These are phyloP conservation scores for Sebastiscus tertius DNA, from an alignment of 2,797 vertebrate species.

Conservation along the genomic window DNA sequence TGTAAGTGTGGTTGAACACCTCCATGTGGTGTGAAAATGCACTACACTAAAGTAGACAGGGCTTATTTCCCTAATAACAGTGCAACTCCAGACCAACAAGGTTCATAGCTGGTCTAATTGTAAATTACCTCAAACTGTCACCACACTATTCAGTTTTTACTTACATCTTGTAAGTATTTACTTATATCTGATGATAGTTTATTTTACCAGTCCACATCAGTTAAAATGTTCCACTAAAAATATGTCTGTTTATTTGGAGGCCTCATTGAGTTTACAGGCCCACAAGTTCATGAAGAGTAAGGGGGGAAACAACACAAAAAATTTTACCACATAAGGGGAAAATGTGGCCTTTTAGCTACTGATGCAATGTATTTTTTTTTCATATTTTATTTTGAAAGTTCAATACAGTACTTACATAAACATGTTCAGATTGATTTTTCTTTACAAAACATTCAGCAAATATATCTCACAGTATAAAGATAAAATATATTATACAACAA, in stretches of 20 bases:
- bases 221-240: neutral
- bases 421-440: too few species aligned
- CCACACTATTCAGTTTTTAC: neutral
- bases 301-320: neutral
- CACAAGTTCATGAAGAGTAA: neutral
- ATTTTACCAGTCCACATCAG: neutral
- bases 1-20: neutral
- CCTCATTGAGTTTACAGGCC: neutral
- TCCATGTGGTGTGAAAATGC: slow-evolving; percentile 39
- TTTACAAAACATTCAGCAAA: too few species aligned
- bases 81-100: neutral
- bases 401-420: too few species aligned
- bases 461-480: too few species aligned
- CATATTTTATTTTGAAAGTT: too few species aligned
- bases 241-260: neutral
- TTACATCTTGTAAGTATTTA: too few species aligned
- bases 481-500: too few species aligned
- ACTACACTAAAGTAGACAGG: slow-evolving; percentile 20
- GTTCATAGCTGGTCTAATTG: neutral
- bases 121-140: neutral
- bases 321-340: neutral
- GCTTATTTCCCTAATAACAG: neutral
- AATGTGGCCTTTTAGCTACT: too few species aligned
- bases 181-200: neutral
- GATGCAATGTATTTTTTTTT: too few species aligned